Evolutionary conservation across 2,113 vertebrate genomes (phyloP).

Genomic region (Psilopsiagon aurifrons): DNA sequence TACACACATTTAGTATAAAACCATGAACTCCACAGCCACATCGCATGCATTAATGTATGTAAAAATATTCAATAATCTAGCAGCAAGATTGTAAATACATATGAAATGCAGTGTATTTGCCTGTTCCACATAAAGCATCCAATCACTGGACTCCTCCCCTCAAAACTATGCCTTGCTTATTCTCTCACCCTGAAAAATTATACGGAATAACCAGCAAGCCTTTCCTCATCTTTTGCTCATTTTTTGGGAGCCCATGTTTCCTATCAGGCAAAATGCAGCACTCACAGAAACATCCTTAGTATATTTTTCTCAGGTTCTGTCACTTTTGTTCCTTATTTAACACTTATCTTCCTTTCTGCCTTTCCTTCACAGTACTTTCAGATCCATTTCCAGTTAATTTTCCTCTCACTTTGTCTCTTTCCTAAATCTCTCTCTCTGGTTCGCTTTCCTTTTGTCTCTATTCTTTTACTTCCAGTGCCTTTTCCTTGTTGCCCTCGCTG

Average conservation of each 20-base stretch:
- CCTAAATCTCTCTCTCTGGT: neutral
- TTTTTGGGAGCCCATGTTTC: neutral
- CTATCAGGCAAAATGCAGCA: neutral
- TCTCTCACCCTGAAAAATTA: neutral
- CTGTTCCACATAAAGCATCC: neutral
- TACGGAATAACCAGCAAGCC: neutral
- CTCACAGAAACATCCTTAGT: neutral
- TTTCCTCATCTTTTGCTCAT: neutral
- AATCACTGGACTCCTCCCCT: neutral
- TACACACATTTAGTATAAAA: neutral
- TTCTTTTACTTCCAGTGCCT: neutral
- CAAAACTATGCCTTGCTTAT: neutral
- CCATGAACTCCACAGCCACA: neutral
- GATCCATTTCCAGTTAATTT: slow-evolving; percentile 30
- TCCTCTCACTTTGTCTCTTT: neutral
- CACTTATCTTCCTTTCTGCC: neutral
- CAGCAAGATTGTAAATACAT: neutral
- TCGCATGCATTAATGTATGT: slow-evolving; percentile 7
- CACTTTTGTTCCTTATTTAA: slow-evolving; percentile 18
- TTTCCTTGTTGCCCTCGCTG: neutral
- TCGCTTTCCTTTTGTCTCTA: neutral
- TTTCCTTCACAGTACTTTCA: slow-evolving; percentile 20
- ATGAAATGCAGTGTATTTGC: slow-evolving; percentile 11
- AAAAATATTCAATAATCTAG: slow-evolving; percentile 44
- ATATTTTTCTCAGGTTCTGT: neutral